These are phyloP conservation scores for Diuraphis noxia DNA, from an alignment of 1,140 invertebrate genomes.

Conservation along the genomic window DNA sequence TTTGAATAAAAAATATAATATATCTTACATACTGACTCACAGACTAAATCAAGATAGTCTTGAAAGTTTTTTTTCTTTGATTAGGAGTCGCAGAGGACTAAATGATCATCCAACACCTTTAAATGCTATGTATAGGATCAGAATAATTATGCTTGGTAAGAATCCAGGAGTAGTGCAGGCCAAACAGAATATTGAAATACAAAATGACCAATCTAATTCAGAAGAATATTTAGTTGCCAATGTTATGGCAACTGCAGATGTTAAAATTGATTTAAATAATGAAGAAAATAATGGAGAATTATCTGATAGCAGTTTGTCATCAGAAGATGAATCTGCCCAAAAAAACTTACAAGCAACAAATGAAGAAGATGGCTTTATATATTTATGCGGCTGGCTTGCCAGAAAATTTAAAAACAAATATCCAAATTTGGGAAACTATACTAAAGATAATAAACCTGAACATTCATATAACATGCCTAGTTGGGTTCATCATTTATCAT, in stretches of 20 bases:
- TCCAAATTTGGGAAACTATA: background rate
- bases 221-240: background rate
- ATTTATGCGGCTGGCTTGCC: background rate
- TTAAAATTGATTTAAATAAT: background rate
- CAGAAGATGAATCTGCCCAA: background rate
- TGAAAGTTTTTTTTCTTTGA: constrained; percentile 17
- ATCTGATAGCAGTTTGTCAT: background rate
- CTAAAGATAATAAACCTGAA: background rate
- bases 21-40: background rate
- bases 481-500: background rate
- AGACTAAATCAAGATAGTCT: constrained; percentile 11
- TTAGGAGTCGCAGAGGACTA: background rate
- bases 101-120: too few relatives aligned
- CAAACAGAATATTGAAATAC: background rate
- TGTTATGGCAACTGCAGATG: background rate
- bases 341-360: background rate
- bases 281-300: background rate
- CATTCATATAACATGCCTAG: background rate
- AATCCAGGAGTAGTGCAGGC: background rate
- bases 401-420: background rate
- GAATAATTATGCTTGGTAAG: too few relatives aligned
- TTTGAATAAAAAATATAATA: background rate
- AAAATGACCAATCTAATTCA: background rate
- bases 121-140: too few relatives aligned
- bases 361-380: constrained; percentile 2